Percentiles rank a stretch among this genome's conserved stretches.
Evolutionary conservation across 64 coral and sea anemone genomes (phyloP).

Genomic region (Montipora cactus): DNA sequence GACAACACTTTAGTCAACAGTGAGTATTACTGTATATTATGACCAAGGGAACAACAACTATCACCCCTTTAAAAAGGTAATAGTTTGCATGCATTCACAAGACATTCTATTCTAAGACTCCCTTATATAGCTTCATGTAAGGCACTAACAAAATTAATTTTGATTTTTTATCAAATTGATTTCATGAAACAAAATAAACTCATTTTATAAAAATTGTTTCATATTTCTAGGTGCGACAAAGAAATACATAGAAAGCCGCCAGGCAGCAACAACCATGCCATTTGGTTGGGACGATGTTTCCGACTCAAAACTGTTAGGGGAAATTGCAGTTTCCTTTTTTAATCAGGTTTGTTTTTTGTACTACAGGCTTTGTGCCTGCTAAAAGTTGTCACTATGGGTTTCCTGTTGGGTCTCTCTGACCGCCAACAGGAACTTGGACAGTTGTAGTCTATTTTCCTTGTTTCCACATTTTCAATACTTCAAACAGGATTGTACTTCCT

Average conservation of each 20-base stretch:
- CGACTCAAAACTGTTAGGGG: conserved; percentile 21
- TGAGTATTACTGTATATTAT: neutral
- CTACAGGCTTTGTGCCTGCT: too few species aligned
- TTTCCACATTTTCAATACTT: too few species aligned
- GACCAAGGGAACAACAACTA: neutral
- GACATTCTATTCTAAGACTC: too few species aligned
- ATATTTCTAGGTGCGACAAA: conserved; percentile 15
- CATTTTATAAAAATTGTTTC: conserved; percentile 1
- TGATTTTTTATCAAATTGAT: neutral
- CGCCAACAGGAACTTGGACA: too few species aligned
- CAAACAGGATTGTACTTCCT: neutral
- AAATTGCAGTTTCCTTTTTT: conserved; percentile 33
- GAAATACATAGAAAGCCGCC: conserved; percentile 48
- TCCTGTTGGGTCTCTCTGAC: too few species aligned
- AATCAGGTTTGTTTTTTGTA: conserved; percentile 33
- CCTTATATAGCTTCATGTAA: too few species aligned
- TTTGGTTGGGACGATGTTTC: conserved; percentile 72
- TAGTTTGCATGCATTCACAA: too few species aligned
- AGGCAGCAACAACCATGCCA: conserved; percentile 44
- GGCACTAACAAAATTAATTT: too few species aligned
- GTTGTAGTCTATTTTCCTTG: too few species aligned
- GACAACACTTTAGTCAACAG: neutral
- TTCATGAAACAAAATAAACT: neutral
- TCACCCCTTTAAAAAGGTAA: too few species aligned
- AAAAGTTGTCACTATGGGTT: too few species aligned